These are phyloP conservation scores for Kryptolebias marmoratus DNA, from an alignment of 2,113 vertebrate genomes.

Conservation along the genomic window DNA sequence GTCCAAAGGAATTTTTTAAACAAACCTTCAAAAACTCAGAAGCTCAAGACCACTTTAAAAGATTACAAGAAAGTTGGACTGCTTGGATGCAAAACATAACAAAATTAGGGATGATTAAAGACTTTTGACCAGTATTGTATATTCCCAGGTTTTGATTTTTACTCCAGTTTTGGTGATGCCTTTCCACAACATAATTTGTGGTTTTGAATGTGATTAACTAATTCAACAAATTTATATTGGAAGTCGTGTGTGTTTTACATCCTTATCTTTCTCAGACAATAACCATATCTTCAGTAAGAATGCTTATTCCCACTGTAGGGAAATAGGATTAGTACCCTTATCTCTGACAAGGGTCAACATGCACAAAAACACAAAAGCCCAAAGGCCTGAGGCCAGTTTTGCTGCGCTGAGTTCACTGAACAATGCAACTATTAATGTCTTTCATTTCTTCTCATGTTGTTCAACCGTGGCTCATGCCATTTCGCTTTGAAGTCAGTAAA, in stretches of 20 bases:
- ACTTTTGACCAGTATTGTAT: no score
- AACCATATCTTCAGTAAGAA: conserved; percentile 44
- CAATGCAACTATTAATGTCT: conserved; percentile 18
- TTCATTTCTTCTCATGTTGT: conserved; percentile 36
- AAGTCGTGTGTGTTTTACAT: background rate
- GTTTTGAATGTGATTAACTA: no score
- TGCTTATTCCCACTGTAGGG: conserved; percentile 44
- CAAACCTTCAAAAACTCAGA: no score
- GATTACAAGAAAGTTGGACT: no score
- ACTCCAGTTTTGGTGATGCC: no score
- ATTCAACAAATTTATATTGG: no score
- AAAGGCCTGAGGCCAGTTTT: conserved; percentile 11
- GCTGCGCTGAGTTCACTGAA: conserved; percentile 28
- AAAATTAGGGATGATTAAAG: no score
- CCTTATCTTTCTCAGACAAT: conserved; percentile 36
- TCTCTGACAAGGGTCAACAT: conserved; percentile 44
- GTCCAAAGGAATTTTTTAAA: no score
- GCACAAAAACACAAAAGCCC: background rate
- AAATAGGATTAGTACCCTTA: conserved; percentile 55
- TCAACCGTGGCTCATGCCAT: conserved; percentile 25
- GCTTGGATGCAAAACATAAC: no score
- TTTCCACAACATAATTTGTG: no score
- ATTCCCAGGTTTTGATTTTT: no score
- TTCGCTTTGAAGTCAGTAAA: conserved; percentile 31
- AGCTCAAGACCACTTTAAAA: no score